These are phyloP conservation scores for Dermatophagoides farinae DNA, from an alignment of 1,140 invertebrate genomes.

Conservation along the genomic window DNA sequence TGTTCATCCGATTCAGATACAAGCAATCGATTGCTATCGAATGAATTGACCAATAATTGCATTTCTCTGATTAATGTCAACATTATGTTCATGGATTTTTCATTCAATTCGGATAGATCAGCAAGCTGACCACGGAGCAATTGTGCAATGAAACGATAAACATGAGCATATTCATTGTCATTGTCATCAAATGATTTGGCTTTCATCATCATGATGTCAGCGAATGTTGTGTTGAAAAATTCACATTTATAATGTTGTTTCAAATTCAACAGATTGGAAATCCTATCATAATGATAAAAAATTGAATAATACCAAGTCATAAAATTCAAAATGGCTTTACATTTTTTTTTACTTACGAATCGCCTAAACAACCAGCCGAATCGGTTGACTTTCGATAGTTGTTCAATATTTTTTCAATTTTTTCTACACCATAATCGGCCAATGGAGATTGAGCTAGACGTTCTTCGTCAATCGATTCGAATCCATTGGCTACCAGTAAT, in stretches of 20 bases:
- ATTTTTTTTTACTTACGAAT: neutral
- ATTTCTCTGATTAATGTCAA: neutral
- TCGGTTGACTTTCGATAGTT: too few relatives aligned
- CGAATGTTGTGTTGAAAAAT: neutral
- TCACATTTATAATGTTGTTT: conserved; percentile 5
- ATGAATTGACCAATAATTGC: neutral
- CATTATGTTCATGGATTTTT: neutral
- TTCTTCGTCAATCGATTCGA: neutral
- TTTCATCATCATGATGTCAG: neutral
- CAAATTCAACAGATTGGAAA: neutral
- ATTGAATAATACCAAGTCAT: neutral
- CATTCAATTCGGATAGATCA: neutral
- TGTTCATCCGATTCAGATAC: neutral
- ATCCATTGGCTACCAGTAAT: neutral
- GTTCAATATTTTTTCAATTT: too few relatives aligned
- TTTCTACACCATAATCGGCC: too few relatives aligned
- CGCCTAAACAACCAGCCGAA: too few relatives aligned
- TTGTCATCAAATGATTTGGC: neutral
- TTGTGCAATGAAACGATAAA: neutral
- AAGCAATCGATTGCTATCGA: neutral
- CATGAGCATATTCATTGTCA: neutral
- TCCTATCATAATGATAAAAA: neutral
- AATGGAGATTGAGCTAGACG: too few relatives aligned
- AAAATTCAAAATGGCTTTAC: neutral
- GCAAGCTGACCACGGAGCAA: neutral